Evolutionary conservation across 2,113 vertebrate genomes (phyloP), one percentile per base, ranked within the genome.

Genomic region (Pseudorasbora parva): DNA sequence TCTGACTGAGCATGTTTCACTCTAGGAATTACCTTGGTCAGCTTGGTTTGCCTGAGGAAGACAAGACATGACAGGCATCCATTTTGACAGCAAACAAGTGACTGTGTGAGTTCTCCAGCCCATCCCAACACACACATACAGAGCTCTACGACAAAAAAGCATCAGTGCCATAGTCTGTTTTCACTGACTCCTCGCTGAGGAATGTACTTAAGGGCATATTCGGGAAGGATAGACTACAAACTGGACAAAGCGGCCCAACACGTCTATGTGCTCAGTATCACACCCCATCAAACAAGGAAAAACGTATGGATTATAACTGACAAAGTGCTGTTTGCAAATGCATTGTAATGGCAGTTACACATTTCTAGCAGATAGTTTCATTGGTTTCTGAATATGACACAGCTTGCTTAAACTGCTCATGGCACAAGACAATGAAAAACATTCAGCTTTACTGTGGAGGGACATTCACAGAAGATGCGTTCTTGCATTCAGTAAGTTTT

Each of bases 121-220:
- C 19, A 37, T 51, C 49, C 15, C 14, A 51, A 15, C 49, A 51
- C 19, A 59, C 54, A 25, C 21, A 77, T 21, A 78, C 33, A 57
- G 21, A 23, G 2, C 2, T 30, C 25, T 19, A 19, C 8, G 71
- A 19, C 7, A 45, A 74, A 27, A n/a, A 51, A 47, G 45, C 1
- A 11, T 73, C 33, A 77, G 27, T 77, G 75, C 8, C 30, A 15
- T 9, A n/a, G 37, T 62, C 11, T 10, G 8, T 74, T 62, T 37
- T 59, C 51, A 62, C 14, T 66, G 77, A 79, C 77, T 79, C 43
- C 8, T 27, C 47, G 5, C 8, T 49, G 9, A 49, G 78, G 78
- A 79, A 79, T 79, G 78, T n/a, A 51, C 78, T 66, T 49, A 8
- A 79, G 59, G 78, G 78, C 60, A 66, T 66, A 64, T 49, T 27